A percentile compares a stretch with the other conserved stretches of the same genome.
Conservation (phyloP, 2,113 vertebrate species). For the Pavo muticus region DNA sequence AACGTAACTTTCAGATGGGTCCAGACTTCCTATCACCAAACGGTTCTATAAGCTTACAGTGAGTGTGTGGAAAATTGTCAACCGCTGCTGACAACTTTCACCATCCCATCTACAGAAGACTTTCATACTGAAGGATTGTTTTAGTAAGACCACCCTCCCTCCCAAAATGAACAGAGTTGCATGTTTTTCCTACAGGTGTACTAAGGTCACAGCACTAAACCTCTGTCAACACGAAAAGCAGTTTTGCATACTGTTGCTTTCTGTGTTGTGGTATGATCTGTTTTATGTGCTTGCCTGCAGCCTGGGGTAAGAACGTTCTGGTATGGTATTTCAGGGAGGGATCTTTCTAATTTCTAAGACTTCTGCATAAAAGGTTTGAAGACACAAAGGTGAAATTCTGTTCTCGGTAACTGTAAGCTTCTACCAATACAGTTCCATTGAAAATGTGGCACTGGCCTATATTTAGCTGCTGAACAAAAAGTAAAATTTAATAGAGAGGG, state of each 20-base stretch:
- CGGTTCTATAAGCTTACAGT: neutral
- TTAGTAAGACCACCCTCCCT: neutral
- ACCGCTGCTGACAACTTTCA: neutral
- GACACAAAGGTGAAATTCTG: neutral
- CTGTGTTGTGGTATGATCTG: neutral
- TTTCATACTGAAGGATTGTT: neutral
- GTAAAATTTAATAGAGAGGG: neutral
- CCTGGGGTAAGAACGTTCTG: neutral
- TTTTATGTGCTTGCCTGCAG: neutral
- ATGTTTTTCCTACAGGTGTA: neutral
- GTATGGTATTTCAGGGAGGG: neutral
- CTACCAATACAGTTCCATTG: neutral
- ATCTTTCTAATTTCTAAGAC: neutral
- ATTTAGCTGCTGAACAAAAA: neutral
- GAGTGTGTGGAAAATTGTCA: neutral
- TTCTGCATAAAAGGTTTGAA: neutral
- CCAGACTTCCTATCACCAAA: neutral
- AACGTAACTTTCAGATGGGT: neutral
- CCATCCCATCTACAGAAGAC: neutral
- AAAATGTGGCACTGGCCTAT: neutral
- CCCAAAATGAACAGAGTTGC: neutral
- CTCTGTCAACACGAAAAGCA: neutral
- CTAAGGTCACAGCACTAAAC: neutral
- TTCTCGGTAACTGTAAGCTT: neutral
- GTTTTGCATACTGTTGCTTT: neutral